A percentile compares a stretch with the other conserved stretches of the same genome.
Conservation (phyloP, 2,113 vertebrate species). For the Peucedramus taeniatus region DNA sequence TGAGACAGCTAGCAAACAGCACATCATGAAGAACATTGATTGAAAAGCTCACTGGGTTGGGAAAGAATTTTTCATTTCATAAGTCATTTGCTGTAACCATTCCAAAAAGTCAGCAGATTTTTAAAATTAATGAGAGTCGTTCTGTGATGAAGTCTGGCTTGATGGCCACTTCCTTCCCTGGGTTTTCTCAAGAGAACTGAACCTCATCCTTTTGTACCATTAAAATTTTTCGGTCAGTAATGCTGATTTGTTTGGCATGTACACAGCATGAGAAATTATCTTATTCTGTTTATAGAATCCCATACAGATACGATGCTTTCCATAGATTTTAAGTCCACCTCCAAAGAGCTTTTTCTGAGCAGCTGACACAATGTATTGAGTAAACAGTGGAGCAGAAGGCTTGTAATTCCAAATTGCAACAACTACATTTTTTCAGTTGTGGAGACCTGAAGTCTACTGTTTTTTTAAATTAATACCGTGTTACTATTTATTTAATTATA, state of each 20-base stretch:
- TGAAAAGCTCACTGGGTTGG: constrained; percentile 64
- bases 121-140: constrained; percentile 46
- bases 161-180: constrained; percentile 4
- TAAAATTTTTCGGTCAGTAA: constrained; percentile 14
- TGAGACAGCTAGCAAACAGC: constrained; percentile 60
- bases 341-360: not conserved
- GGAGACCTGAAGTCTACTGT: not conserved
- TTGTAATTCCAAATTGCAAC: not conserved
- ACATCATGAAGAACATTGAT: constrained; percentile 43
- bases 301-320: not conserved
- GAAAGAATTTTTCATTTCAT: constrained; percentile 66
- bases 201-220: not conserved
- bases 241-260: not conserved
- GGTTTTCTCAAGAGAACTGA: constrained; percentile 1
- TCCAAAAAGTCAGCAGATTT: constrained; percentile 63
- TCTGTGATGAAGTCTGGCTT: constrained; percentile 37
- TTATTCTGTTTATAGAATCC: constrained; percentile 4
- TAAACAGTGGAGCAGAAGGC: not conserved
- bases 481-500: not conserved
- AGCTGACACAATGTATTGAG: not conserved
- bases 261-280: not conserved
- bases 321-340: not conserved
- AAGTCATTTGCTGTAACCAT: constrained; percentile 64
- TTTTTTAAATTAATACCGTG: not conserved
- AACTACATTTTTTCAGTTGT: not conserved